These are phyloP conservation scores for Cepaea nemoralis DNA, from an alignment of 1,140 invertebrate genomes.

Conservation along the genomic window DNA sequence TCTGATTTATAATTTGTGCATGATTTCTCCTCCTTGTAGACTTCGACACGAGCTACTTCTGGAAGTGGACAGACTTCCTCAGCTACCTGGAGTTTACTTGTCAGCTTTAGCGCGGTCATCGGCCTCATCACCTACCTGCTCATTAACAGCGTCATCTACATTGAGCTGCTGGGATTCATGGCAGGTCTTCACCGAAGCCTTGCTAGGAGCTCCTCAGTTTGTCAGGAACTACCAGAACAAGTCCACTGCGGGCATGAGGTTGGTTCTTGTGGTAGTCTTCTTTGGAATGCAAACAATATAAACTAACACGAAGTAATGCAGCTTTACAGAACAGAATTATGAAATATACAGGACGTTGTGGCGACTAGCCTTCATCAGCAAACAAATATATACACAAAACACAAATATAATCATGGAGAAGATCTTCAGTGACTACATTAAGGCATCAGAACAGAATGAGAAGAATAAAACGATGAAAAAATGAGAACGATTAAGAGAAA, in stretches of 20 bases:
- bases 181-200: slow-evolving; percentile 96
- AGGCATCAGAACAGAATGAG: too few species aligned
- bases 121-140: slow-evolving; percentile 90
- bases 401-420: too few species aligned
- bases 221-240: slow-evolving; percentile 88
- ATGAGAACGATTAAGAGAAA: too few species aligned
- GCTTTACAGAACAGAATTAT: too few species aligned
- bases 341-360: too few species aligned
- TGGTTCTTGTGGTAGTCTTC: slow-evolving; percentile 47
- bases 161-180: slow-evolving; percentile 80
- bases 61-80: slow-evolving; percentile 98
- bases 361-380: too few species aligned
- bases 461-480: too few species aligned
- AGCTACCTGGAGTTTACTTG: slow-evolving; percentile 95
- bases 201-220: slow-evolving; percentile 94
- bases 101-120: slow-evolving; percentile 85
- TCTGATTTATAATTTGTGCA: too few species aligned
- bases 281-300: too few species aligned
- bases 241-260: slow-evolving; percentile 98
- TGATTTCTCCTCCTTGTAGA: slow-evolving; percentile 59
- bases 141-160: slow-evolving; percentile 77
- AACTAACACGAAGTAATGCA: too few species aligned
- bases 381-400: too few species aligned
- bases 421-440: too few species aligned
- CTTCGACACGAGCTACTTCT: slow-evolving; percentile 82